phyloP scores from a whole-genome alignment of 30 jellyfish, hydroid and myxozoan species.

The Sanderia malayensis region DNA sequence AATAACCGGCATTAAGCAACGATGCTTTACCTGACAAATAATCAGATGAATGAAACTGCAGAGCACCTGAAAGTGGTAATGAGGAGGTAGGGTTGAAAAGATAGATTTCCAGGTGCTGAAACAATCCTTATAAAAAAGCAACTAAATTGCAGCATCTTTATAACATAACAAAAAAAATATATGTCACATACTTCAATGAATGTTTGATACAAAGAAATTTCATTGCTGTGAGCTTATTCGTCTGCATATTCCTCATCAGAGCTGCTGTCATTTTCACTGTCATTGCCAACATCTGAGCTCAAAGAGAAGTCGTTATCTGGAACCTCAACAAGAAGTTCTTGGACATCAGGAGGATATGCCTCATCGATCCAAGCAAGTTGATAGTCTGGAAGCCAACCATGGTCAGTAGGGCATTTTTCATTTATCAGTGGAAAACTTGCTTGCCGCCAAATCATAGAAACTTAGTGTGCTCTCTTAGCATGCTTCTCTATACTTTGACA shows the following conservation, averaged over 20 bases:
- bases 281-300: constrained; percentile 11
- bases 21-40: background rate
- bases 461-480: background rate
- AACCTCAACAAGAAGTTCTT: constrained; percentile 16
- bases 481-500: constrained; percentile 14
- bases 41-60: background rate
- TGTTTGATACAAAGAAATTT: background rate
- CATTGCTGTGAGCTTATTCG: background rate
- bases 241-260: constrained; percentile 1
- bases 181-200: background rate
- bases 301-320: constrained; percentile 21
- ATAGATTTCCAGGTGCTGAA: background rate
- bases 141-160: background rate
- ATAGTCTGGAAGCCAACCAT: constrained; percentile 29
- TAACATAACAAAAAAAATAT: too few species aligned
- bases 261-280: background rate
- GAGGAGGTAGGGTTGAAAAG: background rate
- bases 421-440: constrained; percentile 9
- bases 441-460: constrained; percentile 7
- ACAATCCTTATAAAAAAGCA: background rate
- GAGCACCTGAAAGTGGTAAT: constrained; percentile 1
- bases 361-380: constrained; percentile 39
- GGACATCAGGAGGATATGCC: constrained; percentile 22
- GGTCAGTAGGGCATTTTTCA: background rate
- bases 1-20: constrained; percentile 4